Evolutionary conservation across 2,113 vertebrate genomes (phyloP), one percentile per base, ranked within the genome.

Genomic region (Ceuthmochares aereus): DNA sequence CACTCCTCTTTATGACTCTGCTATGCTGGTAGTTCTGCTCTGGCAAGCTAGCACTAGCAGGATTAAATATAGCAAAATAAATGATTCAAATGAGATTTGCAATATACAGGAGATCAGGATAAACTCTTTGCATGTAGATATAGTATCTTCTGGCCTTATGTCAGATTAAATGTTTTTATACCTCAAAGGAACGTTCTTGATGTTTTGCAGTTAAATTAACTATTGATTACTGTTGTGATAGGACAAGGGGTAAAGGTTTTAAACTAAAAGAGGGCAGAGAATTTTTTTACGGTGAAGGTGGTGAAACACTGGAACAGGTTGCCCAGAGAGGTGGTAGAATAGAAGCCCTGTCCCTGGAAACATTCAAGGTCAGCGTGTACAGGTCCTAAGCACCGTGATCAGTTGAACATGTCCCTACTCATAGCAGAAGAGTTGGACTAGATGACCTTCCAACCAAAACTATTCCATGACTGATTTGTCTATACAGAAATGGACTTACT

Each of bases 1-100:
- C 14, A 40, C 3, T 87, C 59, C 32, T 59, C 26, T 11, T 91
- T 42, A 51, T 0, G 0, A 5, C 14, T 74, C 12, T 1, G 8
- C 20, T 7, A 1, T 51, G 55, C 69, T 80, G 70, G 30, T 26
- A 72, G 29, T 8, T 14, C 17, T 90, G 45, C 36, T 51, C 51
- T 58, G n/a, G 47, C 29, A 74, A 68, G 15, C 23, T 81, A 40
- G 14, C 13, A 4, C 10, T 40, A 62, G 40, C 23, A 67, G 43
- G 21, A 36, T 58, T 67, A 81, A 58, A 55, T 43, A 20, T 5
- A 74, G 29, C 13, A 56, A n/a, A 27, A 49, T 36, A 52, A 87
- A 42, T 1, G 2, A 9, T 21, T 75, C 22, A 93, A 84, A 73
- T 64, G 23, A 75, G 34, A 70, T 56, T 49, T 84, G 37, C 23